Percentiles rank a stretch among this genome's conserved stretches.
Conservation (phyloP, 2,797 vertebrate species). For the Eulemur albifrons region DNA sequence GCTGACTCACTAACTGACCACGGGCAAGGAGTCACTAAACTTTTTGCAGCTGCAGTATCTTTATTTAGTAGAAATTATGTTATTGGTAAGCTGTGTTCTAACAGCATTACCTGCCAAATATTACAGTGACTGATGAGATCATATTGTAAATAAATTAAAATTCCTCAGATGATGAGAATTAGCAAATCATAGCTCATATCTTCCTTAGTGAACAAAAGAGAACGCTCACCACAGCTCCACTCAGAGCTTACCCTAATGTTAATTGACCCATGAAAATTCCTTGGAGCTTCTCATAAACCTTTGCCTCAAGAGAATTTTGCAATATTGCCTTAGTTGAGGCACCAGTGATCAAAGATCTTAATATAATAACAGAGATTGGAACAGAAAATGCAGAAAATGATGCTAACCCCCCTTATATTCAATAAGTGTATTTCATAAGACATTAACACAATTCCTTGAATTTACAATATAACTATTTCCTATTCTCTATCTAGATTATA, state of each 20-base stretch:
- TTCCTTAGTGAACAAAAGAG: neutral
- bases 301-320: slow-evolving; percentile 24
- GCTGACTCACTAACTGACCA: slow-evolving; percentile 32
- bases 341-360: slow-evolving; percentile 22
- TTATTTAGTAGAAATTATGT: slow-evolving; percentile 45
- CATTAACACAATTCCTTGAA: neutral
- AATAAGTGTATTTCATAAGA: neutral
- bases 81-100: slow-evolving; percentile 39
- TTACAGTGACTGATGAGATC: slow-evolving; percentile 52
- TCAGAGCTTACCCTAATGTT: neutral
- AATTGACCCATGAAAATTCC: slow-evolving; percentile 30
- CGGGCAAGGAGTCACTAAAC: neutral
- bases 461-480: neutral
- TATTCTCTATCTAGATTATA: neutral
- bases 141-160: slow-evolving; percentile 52
- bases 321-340: neutral
- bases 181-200: slow-evolving; percentile 11
- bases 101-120: slow-evolving; percentile 47
- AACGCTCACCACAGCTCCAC: neutral
- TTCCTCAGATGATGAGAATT: neutral
- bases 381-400: neutral
- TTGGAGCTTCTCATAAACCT: slow-evolving; percentile 19
- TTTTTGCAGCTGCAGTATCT: slow-evolving; percentile 35
- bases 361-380: neutral
- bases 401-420: neutral